Percentiles rank a stretch among this genome's conserved stretches.
phyloP scores from a whole-genome alignment of 2,888 invertebrate genomes.

The Linyphia triangularis region DNA sequence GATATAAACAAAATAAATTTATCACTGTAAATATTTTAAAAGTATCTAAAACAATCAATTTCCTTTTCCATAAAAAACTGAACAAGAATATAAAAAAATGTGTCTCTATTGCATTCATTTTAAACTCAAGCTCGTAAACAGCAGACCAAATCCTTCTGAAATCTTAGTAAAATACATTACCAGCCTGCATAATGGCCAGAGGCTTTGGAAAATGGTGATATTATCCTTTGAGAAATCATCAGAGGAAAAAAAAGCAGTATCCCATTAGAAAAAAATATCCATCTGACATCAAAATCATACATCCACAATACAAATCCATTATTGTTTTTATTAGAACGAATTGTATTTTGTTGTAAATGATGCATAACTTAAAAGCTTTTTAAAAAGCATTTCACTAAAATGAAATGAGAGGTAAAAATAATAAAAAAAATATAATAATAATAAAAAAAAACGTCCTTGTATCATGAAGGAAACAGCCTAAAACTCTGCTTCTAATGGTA shows the following conservation, averaged over 20 bases:
- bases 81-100: background rate
- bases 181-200: background rate
- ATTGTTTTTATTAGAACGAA: slow-evolving; percentile 34
- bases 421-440: background rate
- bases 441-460: slow-evolving; percentile 3
- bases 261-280: background rate
- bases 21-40: no score
- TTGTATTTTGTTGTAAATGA: slow-evolving; percentile 36
- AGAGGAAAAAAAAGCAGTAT: background rate
- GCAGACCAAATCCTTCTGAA: background rate
- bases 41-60: background rate
- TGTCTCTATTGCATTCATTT: background rate
- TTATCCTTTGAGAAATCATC: background rate
- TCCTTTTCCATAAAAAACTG: background rate
- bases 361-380: slow-evolving; percentile 57
- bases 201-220: background rate
- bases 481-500: slow-evolving; percentile 16
- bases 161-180: background rate
- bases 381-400: slow-evolving; percentile 22
- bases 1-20: no score
- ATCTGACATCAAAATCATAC: slow-evolving; percentile 9
- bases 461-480: slow-evolving; percentile 5
- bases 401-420: slow-evolving; percentile 8
- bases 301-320: slow-evolving; percentile 44
- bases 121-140: background rate